These are phyloP conservation scores for Andricus grossulariae DNA, from an alignment of 1,140 invertebrate genomes.

Conservation along the genomic window DNA sequence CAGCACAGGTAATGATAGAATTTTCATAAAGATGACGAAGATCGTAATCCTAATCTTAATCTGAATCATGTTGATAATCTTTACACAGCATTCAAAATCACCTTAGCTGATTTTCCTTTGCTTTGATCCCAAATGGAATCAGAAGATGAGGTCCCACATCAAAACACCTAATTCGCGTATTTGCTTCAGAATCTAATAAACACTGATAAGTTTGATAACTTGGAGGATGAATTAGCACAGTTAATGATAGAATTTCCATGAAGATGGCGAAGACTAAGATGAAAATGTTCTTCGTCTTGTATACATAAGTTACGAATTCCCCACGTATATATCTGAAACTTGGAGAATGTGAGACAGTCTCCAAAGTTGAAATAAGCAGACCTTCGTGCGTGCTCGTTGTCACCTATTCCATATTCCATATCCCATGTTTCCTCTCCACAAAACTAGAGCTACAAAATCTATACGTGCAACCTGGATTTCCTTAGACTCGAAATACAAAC, in stretches of 20 bases:
- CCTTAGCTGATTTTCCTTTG: too few relatives aligned
- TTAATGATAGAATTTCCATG: neutral
- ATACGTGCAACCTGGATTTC: neutral
- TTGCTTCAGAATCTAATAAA: neutral
- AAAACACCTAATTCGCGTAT: too few relatives aligned
- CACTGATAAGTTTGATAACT: neutral
- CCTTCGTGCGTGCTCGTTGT: conserved; percentile 1
- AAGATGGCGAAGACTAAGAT: neutral
- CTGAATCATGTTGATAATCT: too few relatives aligned
- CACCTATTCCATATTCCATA: conserved; percentile 23
- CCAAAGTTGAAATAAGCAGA: conserved; percentile 20
- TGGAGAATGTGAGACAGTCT: neutral
- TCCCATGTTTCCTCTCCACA: conserved; percentile 14
- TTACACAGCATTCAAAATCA: too few relatives aligned
- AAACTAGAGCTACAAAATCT: conserved; percentile 29
- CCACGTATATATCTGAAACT: neutral
- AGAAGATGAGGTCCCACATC: too few relatives aligned
- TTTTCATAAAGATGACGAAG: neutral
- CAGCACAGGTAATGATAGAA: neutral
- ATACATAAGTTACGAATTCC: neutral
- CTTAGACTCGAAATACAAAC: conserved; percentile 16
- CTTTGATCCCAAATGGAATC: too few relatives aligned
- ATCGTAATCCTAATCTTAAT: neutral
- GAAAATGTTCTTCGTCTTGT: conserved; percentile 1
- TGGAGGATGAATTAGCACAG: neutral